These are phyloP conservation scores for Mionectes olivaceus DNA, from an alignment of 2,797 vertebrate species.

Conservation along the genomic window DNA sequence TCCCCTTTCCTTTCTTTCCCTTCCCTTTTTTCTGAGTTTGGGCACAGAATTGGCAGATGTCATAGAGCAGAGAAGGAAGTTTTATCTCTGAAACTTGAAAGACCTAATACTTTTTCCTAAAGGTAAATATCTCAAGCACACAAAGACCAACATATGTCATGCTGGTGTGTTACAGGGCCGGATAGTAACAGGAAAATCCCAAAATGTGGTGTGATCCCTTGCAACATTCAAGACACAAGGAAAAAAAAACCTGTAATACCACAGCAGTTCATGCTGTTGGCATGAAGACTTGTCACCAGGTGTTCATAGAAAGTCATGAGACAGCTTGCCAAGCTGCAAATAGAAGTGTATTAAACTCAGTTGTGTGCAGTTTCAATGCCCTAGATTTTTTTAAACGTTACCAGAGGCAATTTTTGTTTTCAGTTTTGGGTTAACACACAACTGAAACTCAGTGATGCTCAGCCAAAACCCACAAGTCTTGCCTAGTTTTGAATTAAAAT, in stretches of 20 bases:
- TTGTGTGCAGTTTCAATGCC: not conserved
- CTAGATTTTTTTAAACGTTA: not conserved
- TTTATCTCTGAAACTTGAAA: not conserved
- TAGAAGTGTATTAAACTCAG: not conserved
- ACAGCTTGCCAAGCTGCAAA: not conserved
- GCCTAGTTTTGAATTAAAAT: slow-evolving; percentile 51
- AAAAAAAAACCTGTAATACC: not conserved
- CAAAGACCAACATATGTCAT: not conserved
- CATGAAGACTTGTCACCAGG: not conserved
- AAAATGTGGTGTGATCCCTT: not conserved
- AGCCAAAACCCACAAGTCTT: slow-evolving; percentile 57
- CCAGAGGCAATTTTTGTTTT: slow-evolving; percentile 15
- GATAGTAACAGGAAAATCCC: not conserved
- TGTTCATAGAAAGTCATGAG: not conserved
- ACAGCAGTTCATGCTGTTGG: not conserved
- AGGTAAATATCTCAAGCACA: not conserved
- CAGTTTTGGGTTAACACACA: slow-evolving; percentile 8
- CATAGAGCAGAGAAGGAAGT: not conserved
- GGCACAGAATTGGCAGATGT: not conserved
- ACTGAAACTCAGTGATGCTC: slow-evolving; percentile 38
- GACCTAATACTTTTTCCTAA: not conserved
- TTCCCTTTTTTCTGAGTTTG: not conserved
- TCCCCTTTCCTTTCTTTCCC: not conserved
- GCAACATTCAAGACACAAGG: not conserved
- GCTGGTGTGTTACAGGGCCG: not conserved